These are phyloP conservation scores for Siderastrea radians DNA, from an alignment of 92 coral and sea anemone genomes.

Conservation along the genomic window DNA sequence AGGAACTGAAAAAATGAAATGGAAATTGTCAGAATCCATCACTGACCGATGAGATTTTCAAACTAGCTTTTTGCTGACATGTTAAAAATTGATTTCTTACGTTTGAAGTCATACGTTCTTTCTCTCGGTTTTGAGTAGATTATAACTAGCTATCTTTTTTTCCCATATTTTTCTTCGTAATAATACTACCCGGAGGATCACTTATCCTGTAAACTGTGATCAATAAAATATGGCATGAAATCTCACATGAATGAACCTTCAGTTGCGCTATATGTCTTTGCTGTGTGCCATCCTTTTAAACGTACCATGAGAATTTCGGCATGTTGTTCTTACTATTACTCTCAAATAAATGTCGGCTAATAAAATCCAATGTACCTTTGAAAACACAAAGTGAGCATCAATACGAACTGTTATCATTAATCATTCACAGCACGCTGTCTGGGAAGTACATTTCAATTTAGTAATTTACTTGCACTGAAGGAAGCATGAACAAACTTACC, in stretches of 20 bases:
- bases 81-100: too few species aligned
- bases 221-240: conserved; percentile 6
- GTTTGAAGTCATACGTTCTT: too few species aligned
- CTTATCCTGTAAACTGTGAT: neutral
- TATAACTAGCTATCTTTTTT: too few species aligned
- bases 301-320: neutral
- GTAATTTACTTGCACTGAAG: neutral
- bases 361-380: neutral
- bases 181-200: conserved; percentile 3
- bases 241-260: neutral
- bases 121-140: too few species aligned
- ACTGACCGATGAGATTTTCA: too few species aligned
- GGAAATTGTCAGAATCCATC: too few species aligned
- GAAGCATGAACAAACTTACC: neutral
- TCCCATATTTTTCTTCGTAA: too few species aligned
- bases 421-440: neutral
- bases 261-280: neutral
- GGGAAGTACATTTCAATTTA: neutral
- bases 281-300: neutral
- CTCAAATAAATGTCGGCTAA: too few species aligned
- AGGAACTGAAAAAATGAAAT: too few species aligned
- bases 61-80: too few species aligned
- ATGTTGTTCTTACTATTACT: too few species aligned
- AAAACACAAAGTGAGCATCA: neutral
- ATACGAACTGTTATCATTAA: neutral